A percentile compares a stretch with the other conserved stretches of the same genome.
Evolutionary conservation across 2,888 invertebrate species (phyloP).

Genomic region (Helicoverpa assulta): DNA sequence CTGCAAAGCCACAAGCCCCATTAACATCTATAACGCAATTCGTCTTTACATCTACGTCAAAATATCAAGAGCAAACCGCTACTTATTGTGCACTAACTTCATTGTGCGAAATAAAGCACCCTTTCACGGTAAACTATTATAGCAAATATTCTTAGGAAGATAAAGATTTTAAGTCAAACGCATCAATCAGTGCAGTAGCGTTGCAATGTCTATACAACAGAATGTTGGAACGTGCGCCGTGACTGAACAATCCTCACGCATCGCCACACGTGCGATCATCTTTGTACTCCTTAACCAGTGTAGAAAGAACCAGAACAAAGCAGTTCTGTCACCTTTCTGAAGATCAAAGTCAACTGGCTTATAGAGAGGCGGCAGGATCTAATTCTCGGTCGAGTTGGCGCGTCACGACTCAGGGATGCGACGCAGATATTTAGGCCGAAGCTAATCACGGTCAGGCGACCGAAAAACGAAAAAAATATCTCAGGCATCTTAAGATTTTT

Average conservation of each 20-base stretch:
- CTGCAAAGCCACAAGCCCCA: background rate
- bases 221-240: slow-evolving; percentile 71
- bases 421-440: slow-evolving; percentile 35
- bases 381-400: slow-evolving; percentile 75
- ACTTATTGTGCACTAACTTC: slow-evolving; percentile 18
- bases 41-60: slow-evolving; percentile 28
- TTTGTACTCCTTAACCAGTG: slow-evolving; percentile 61
- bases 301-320: slow-evolving; percentile 46
- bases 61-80: slow-evolving; percentile 36
- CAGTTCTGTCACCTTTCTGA: slow-evolving; percentile 45
- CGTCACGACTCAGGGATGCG: slow-evolving; percentile 77
- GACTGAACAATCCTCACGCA: slow-evolving; percentile 77
- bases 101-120: slow-evolving; percentile 43
- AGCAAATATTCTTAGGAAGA: slow-evolving; percentile 45
- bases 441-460: slow-evolving; percentile 65
- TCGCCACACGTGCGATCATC: slow-evolving; percentile 73
- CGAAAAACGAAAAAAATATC: slow-evolving; percentile 27
- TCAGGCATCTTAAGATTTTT: background rate
- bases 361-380: slow-evolving; percentile 73
- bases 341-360: slow-evolving; percentile 54
- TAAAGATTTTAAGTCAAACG: slow-evolving; percentile 61
- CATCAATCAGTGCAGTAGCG: slow-evolving; percentile 75
- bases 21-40: background rate
- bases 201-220: slow-evolving; percentile 65
- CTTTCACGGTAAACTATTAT: slow-evolving; percentile 30